Evolutionary conservation across 1,140 invertebrate genomes (phyloP).

Genomic region (Cotesia typhae): DNA sequence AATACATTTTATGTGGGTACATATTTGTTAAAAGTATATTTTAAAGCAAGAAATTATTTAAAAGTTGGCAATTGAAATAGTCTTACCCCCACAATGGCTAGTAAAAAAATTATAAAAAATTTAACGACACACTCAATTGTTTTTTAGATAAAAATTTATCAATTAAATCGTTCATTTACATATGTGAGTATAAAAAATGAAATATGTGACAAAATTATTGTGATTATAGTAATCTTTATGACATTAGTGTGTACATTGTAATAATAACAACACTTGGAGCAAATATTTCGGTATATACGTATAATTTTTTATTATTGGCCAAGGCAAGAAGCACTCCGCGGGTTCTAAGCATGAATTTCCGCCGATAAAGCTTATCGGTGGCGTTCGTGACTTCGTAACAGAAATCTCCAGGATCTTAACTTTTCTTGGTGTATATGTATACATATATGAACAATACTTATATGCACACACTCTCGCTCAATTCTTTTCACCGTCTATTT

Average conservation of each 20-base stretch:
- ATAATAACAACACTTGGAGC: background rate
- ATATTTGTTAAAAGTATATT: too few relatives aligned
- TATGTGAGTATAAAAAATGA: background rate
- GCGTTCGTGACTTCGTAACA: constrained; percentile 41
- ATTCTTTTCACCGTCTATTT: background rate
- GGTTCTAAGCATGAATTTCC: constrained; percentile 44
- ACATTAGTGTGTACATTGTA: constrained; percentile 5
- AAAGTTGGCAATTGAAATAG: constrained; percentile 4
- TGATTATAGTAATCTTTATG: background rate
- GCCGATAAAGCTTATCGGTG: constrained; percentile 43
- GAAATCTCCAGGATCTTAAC: constrained; percentile 35
- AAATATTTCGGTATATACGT: too few relatives aligned
- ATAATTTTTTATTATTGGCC: constrained; percentile 11
- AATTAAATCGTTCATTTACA: constrained; percentile 9
- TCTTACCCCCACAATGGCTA: too few relatives aligned
- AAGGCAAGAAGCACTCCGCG: background rate
- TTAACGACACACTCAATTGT: too few relatives aligned
- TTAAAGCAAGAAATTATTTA: too few relatives aligned
- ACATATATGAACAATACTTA: background rate
- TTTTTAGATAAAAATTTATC: too few relatives aligned
- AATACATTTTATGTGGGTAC: too few relatives aligned
- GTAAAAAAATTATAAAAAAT: too few relatives aligned
- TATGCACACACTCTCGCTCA: background rate
- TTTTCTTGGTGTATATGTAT: background rate
- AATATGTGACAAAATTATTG: background rate